A percentile compares a stretch with the other conserved stretches of the same genome.
These are phyloP conservation scores for Microctonus aethiopoides DNA, from an alignment of 2,888 invertebrate genomes.

Conservation along the genomic window DNA sequence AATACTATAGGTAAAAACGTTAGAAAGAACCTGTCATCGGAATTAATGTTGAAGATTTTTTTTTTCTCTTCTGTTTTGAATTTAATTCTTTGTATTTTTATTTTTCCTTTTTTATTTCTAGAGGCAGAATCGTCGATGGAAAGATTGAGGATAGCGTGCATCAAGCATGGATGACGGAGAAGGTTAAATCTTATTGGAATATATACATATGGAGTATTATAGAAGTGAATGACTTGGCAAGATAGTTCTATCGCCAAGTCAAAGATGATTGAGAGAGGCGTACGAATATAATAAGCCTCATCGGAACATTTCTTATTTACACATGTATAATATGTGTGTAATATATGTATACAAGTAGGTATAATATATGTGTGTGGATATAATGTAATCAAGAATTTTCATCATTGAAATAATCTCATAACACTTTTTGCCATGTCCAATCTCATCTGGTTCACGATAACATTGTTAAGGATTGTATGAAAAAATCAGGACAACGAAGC, in stretches of 20 bases:
- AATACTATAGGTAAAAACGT: neutral
- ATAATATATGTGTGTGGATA: neutral
- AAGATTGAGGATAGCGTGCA: constrained; percentile 1
- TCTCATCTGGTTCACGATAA: neutral
- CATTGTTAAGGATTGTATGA: neutral
- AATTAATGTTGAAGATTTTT: constrained; percentile 17
- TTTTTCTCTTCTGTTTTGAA: neutral
- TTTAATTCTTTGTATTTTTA: neutral
- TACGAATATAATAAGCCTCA: neutral
- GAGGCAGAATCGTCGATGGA: constrained; percentile 1
- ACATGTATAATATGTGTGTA: neutral
- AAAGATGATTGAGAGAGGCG: constrained; percentile 23
- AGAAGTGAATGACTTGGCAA: constrained; percentile 25
- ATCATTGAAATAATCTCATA: neutral
- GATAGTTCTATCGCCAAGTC: constrained; percentile 17
- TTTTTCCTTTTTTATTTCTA: neutral
- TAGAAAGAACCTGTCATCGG: constrained; percentile 29
- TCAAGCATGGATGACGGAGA: constrained; percentile 7
- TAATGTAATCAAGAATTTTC: neutral
- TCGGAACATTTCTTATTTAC: neutral
- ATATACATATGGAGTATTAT: constrained; percentile 6
- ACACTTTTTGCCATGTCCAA: constrained; percentile 2
- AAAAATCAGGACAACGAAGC: constrained; percentile 4
- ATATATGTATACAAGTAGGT: neutral
- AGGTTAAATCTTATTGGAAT: neutral